Evolutionary conservation across 2,888 invertebrate genomes (phyloP), one percentile per base, ranked within the genome.

Genomic region (Hoplodrina blanda): DNA sequence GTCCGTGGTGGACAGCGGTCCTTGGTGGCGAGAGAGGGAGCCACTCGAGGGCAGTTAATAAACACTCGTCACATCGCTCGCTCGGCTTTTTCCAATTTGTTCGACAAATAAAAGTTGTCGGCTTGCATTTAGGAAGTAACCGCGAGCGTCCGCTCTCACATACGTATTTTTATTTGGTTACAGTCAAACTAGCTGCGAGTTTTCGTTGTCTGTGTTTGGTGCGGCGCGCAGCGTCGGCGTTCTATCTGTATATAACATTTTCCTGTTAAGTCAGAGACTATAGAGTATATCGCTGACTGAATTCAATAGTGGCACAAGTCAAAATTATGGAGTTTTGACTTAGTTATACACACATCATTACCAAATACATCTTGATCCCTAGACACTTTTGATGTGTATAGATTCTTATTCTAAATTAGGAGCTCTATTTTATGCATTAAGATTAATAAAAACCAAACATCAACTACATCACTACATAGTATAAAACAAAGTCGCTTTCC

Each of bases 41-140:
- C 66, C 79, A 73, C 83, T 80, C 70, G 41, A 73, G 87, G 79
- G 76, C 82, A 79, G 81, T 81, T 81, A 75, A 85, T 84, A 87
- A 85, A 87, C 86, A 88, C 84, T 84, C 80, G 66, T 65, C 62
- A 68, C 61, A 66, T 46, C 56, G 37, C 62, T 66, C 55, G 73
- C 68, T 70, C 68, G 61, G 68, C 73, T 73, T 76, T 78, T 78
- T 78, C 73, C 78, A 77, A 79, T 69, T 81, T 78, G 76, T 71
- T 80, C 64, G 61, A 73, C 69, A 84, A 84, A 84, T 75, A 83
- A 62, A 71, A 61, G 59, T 65, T 25, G 11, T 19, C 52, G 50
- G 56, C 63, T 63, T 67, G 61, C 60, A 73, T 64, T 62, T 57
- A 67, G 25, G 54, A 60, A 64, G 56, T 52, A 57, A 54, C 65